A percentile compares a stretch with the other conserved stretches of the same genome.
These are phyloP conservation scores for Ciconia boyciana DNA, from an alignment of 2,113 vertebrate species.

Conservation along the genomic window DNA sequence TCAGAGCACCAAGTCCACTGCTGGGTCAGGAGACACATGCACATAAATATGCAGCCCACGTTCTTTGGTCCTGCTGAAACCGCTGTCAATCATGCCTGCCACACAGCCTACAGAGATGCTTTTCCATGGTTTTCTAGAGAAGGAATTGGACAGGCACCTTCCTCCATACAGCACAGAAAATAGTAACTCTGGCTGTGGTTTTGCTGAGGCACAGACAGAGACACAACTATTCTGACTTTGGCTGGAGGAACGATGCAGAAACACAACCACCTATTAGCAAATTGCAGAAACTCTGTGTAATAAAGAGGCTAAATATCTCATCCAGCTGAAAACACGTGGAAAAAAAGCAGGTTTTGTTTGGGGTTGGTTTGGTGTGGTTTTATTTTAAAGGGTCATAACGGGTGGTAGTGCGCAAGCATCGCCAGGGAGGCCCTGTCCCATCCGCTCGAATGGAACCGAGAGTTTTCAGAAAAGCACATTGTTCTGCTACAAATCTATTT, in stretches of 20 bases:
- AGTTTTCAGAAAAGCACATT: conserved; percentile 42
- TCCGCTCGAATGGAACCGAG: neutral
- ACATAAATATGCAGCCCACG: neutral
- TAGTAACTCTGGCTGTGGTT: neutral
- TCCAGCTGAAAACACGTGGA: neutral
- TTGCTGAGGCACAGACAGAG: neutral
- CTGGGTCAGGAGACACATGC: neutral
- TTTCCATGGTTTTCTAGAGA: neutral
- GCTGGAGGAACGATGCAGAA: neutral
- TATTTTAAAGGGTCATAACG: conserved; percentile 21
- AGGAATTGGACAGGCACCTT: neutral
- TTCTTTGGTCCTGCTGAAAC: neutral
- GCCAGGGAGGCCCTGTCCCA: neutral
- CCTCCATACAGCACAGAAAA: neutral
- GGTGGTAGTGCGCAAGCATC: neutral
- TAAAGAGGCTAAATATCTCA: neutral
- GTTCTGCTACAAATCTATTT: conserved; percentile 28
- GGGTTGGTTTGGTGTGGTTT: neutral
- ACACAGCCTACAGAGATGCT: neutral
- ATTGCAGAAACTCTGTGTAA: neutral
- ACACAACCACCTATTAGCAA: neutral
- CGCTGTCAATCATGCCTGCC: neutral
- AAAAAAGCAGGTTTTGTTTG: neutral
- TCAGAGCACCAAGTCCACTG: neutral
- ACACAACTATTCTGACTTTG: neutral